Evolutionary conservation across 2,888 invertebrate genomes (phyloP).

Genomic region (Cosmia trapezina): DNA sequence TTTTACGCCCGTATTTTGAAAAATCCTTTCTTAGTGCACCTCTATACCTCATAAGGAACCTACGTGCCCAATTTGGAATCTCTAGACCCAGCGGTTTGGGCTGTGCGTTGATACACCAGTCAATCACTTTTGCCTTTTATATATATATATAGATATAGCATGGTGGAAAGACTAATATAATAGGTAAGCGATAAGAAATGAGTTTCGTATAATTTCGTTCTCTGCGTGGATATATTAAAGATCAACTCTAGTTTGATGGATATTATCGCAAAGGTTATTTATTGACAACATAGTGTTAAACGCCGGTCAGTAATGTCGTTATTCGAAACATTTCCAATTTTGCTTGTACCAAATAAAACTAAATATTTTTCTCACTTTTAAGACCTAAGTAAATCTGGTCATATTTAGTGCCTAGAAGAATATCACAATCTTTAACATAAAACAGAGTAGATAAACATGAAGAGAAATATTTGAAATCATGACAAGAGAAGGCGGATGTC

Average conservation of each 20-base stretch:
- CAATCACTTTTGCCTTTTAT: too few species aligned
- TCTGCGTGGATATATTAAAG: background rate
- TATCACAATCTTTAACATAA: background rate
- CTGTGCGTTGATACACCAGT: too few species aligned
- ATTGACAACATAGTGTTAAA: background rate
- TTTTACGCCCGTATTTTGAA: too few species aligned
- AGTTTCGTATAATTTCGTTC: background rate
- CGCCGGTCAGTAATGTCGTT: background rate
- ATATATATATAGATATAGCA: too few species aligned
- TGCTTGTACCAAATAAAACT: background rate
- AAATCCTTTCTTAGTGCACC: too few species aligned
- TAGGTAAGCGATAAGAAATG: slow-evolving; percentile 1
- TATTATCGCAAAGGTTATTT: background rate
- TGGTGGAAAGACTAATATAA: background rate
- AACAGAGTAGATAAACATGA: slow-evolving; percentile 12
- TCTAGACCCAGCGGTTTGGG: too few species aligned
- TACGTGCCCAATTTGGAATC: too few species aligned
- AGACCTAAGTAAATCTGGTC: slow-evolving; percentile 1
- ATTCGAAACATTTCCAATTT: background rate
- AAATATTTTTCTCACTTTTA: background rate
- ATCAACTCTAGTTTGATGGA: slow-evolving; percentile 6
- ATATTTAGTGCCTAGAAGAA: slow-evolving; percentile 8
- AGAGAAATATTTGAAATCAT: slow-evolving; percentile 38
- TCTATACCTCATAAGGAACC: too few species aligned
- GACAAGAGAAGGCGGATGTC: slow-evolving; percentile 44